Percentiles rank a stretch among this genome's conserved stretches.
Conservation (phyloP, 2,888 invertebrate species). For the Ormyrus nitidulus region DNA sequence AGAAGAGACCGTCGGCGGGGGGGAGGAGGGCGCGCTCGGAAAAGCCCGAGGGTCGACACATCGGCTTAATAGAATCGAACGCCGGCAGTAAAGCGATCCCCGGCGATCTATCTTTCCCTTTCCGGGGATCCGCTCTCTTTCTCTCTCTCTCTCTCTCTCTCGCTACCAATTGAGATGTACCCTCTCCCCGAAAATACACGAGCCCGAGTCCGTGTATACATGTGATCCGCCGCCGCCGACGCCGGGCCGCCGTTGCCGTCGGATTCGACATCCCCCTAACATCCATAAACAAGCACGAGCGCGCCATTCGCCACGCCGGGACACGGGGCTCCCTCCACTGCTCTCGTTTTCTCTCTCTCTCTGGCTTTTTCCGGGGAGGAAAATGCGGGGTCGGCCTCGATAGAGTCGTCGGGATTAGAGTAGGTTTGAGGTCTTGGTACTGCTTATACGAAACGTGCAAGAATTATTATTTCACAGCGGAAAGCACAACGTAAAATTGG, state of each 20-base stretch:
- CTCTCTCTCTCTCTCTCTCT: too few species aligned
- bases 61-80: conserved; percentile 74
- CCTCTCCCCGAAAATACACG: not conserved
- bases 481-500: too few species aligned
- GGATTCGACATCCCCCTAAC: conserved; percentile 65
- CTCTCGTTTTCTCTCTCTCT: not conserved
- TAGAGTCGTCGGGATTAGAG: too few species aligned
- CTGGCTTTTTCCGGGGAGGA: not conserved
- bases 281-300: conserved; percentile 64
- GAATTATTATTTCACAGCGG: too few species aligned
- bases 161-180: conserved; percentile 68
- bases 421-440: too few species aligned
- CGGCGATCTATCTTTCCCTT: conserved; percentile 71
- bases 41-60: conserved; percentile 50
- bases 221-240: conserved; percentile 22
- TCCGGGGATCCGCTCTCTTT: conserved; percentile 55
- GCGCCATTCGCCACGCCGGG: conserved; percentile 46
- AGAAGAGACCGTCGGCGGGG: conserved; percentile 6
- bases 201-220: not conserved
- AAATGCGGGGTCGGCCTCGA: too few species aligned
- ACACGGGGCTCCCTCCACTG: conserved; percentile 41
- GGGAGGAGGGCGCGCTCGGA: conserved; percentile 12
- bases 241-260: conserved; percentile 52
- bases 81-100: conserved; percentile 72
- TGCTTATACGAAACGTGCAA: too few species aligned